Base-by-base conservation (phyloP, 2,113 vertebrate species). In the Struthio camelus region DNA sequence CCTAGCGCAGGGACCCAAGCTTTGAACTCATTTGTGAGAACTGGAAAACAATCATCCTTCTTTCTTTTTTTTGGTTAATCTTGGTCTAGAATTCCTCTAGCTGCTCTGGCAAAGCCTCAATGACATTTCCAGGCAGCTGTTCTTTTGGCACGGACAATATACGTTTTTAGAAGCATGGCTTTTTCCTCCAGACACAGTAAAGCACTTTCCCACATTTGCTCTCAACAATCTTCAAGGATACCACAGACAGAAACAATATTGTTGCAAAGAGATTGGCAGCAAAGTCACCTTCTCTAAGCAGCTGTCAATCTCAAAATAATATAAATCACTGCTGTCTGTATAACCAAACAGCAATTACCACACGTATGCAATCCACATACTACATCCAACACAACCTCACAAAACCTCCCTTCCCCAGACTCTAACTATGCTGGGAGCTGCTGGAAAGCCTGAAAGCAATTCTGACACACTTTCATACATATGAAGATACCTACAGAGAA, bases 51-150 rank as follows among this genome's bases (percentile, higher is more conserved):
- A 38, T 25, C 48, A 70, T 1, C 30, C 44, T 30, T 53, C 48
- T n/a, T n/a, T n/a, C n/a, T 53, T 70, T 86, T 78, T 56, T 48
- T 46, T 22, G 56, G 77, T 46, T 67, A 75, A 20, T 42, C 51
- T 46, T 79, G 84, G 65, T 73, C 81, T 1, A 0, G n/a, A 80
- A 51, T 53, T 81, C 42, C 34, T 64, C 46, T 44, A 87, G 73
- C 73, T 87, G 76, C 84, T 64, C 78, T 81, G 46, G 80, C 70
- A 95, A 61, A 82, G 48, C 51, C 78, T 77, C 73, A 34, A 10
- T 83, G 79, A 89, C 81, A 70, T 76, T 89, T 93, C 73, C 78
- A 89, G 85, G 79, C 78, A 89, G 82, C 75, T 80, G 70, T 54
- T 89, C 48, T 91, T 79, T 40, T 91, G 81, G 85, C 87, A 82